These are phyloP conservation scores for Hybos culiciformis DNA, from an alignment of 2,888 invertebrate species.

Conservation along the genomic window DNA sequence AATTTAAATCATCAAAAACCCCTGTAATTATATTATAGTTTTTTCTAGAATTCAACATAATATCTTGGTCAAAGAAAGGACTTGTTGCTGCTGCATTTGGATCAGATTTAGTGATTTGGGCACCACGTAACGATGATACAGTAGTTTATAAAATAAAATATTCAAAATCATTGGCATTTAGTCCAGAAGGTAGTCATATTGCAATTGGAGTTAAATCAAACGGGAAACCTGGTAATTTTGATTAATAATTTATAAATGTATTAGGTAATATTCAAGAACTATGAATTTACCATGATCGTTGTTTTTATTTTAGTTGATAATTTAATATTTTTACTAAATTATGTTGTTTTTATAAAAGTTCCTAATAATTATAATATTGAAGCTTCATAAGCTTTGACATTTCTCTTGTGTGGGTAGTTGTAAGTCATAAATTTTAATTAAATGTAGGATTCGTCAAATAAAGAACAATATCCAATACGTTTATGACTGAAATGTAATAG, in stretches of 20 bases:
- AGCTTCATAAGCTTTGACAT: too few species aligned
- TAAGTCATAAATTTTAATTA: too few species aligned
- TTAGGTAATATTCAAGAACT: too few species aligned
- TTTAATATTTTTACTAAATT: too few species aligned
- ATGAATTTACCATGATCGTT: too few species aligned
- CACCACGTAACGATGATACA: background rate
- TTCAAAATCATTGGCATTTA: background rate
- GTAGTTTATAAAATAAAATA: background rate
- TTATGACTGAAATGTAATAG: too few species aligned
- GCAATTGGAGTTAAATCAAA: background rate
- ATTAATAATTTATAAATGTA: background rate
- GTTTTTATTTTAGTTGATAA: too few species aligned
- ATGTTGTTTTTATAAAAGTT: too few species aligned
- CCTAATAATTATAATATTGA: too few species aligned
- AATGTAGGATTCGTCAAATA: too few species aligned
- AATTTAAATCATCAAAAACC: constrained; percentile 25
- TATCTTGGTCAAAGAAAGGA: background rate
- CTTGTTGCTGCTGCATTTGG: constrained; percentile 9
- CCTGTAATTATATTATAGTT: constrained; percentile 14
- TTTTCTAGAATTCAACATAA: background rate
- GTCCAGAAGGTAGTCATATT: background rate
- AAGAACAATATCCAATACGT: too few species aligned
- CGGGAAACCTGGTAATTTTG: background rate
- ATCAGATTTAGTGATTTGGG: background rate
- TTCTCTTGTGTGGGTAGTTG: too few species aligned